Conservation (phyloP, 2,888 invertebrate species). For the Drosophila recens region DNA sequence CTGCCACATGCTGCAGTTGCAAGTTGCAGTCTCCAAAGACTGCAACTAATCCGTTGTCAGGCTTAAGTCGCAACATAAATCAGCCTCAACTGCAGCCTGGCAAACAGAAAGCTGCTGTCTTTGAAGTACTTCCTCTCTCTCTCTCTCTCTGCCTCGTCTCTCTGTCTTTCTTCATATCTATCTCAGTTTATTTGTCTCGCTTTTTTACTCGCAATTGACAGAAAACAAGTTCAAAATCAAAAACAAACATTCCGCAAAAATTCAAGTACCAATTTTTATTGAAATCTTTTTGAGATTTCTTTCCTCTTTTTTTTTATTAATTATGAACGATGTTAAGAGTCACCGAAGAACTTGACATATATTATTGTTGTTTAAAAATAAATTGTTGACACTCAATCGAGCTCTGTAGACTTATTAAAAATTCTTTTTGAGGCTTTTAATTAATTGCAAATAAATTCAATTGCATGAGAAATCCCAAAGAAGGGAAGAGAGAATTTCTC, state of each 20-base stretch:
- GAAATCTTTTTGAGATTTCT: slow-evolving; percentile 30
- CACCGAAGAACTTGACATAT: slow-evolving; percentile 50
- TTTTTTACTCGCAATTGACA: slow-evolving; percentile 19
- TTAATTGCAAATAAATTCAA: slow-evolving; percentile 63
- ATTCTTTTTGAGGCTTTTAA: slow-evolving; percentile 38
- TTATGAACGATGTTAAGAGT: slow-evolving; percentile 65
- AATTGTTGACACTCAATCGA: slow-evolving; percentile 43
- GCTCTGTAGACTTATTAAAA: slow-evolving; percentile 39
- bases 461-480: slow-evolving; percentile 21
- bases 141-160: slow-evolving; percentile 22
- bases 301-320: slow-evolving; percentile 57
- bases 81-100: slow-evolving; percentile 52
- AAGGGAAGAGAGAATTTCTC: neutral
- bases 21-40: slow-evolving; percentile 40
- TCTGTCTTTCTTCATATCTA: slow-evolving; percentile 4
- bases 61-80: slow-evolving; percentile 74
- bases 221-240: slow-evolving; percentile 64
- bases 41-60: slow-evolving; percentile 79
- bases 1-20: slow-evolving; percentile 72
- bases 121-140: slow-evolving; percentile 30
- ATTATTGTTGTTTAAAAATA: slow-evolving; percentile 23
- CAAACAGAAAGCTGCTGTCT: slow-evolving; percentile 49
- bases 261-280: slow-evolving; percentile 72
- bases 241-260: slow-evolving; percentile 62
- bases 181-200: slow-evolving; percentile 12